Percentiles rank a stretch among this genome's conserved stretches.
phyloP scores from a whole-genome alignment of 1,140 invertebrate genomes.

The Rhagoletis pomonella region DNA sequence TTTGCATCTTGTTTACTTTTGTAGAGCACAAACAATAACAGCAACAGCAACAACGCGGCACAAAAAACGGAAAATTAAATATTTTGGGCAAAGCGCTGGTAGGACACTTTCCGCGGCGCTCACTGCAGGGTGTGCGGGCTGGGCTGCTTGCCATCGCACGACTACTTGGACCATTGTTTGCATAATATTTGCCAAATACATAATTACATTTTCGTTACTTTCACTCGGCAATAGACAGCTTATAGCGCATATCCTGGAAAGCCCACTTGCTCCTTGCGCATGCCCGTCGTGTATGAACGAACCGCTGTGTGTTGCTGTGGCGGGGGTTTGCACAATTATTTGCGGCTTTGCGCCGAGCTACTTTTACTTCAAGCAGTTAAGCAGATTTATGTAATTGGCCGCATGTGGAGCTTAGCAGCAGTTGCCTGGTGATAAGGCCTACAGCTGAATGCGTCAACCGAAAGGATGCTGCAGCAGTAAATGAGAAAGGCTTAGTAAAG shows the following conservation, averaged over 20 bases:
- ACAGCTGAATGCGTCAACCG: background rate
- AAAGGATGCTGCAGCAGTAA: background rate
- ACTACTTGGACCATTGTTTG: constrained; percentile 66
- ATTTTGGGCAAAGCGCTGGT: constrained; percentile 61
- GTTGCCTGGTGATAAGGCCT: background rate
- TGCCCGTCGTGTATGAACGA: background rate
- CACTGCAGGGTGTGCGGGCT: constrained; percentile 59
- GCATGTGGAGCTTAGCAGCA: background rate
- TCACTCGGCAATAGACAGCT: constrained; percentile 58
- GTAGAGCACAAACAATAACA: constrained; percentile 36
- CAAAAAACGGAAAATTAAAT: constrained; percentile 67
- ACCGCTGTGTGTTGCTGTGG: background rate
- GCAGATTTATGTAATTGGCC: constrained; percentile 6
- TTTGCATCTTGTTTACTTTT: constrained; percentile 50
- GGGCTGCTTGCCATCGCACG: constrained; percentile 62
- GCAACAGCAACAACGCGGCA: constrained; percentile 54
- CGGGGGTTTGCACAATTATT: constrained; percentile 53
- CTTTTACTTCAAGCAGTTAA: background rate
- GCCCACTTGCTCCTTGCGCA: background rate
- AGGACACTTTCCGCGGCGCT: constrained; percentile 58
- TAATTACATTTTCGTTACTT: constrained; percentile 70
- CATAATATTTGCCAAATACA: constrained; percentile 70
- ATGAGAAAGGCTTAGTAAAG: too few species aligned
- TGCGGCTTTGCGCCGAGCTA: constrained; percentile 29
- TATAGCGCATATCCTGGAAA: background rate